These are phyloP conservation scores for Neomorphus geoffroyi DNA, from an alignment of 2,797 vertebrate species.

Conservation along the genomic window DNA sequence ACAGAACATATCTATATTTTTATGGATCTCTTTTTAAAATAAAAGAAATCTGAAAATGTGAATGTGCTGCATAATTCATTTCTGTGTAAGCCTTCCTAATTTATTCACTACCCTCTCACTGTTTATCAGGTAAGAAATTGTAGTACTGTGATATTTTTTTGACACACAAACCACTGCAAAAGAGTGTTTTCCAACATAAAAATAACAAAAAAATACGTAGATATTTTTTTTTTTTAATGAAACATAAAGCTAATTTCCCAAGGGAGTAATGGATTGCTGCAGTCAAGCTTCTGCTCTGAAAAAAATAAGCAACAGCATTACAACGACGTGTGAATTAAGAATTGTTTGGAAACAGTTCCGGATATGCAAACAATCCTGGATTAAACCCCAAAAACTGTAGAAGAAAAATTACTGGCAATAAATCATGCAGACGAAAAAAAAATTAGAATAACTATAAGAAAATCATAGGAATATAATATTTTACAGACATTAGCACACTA, in stretches of 20 bases:
- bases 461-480: not conserved
- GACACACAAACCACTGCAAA: not conserved
- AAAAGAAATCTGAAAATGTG: not conserved
- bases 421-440: not conserved
- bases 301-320: not conserved
- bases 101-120: not conserved
- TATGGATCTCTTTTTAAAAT: not conserved
- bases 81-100: not conserved
- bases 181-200: not conserved
- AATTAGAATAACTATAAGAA: not conserved
- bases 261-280: not conserved
- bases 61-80: not conserved
- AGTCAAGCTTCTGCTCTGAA: not conserved
- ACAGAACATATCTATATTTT: not conserved
- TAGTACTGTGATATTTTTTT: not conserved
- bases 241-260: not conserved
- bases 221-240: not conserved
- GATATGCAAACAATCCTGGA: not conserved
- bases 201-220: not conserved
- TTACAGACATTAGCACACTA: not conserved
- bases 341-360: not conserved
- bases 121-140: not conserved
- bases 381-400: not conserved
- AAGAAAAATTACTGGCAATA: not conserved
- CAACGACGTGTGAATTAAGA: not conserved